Evolutionary conservation across 2,888 invertebrate genomes (phyloP), one percentile per base, ranked within the genome.

Genomic region (Parnassius mnemosyne): DNA sequence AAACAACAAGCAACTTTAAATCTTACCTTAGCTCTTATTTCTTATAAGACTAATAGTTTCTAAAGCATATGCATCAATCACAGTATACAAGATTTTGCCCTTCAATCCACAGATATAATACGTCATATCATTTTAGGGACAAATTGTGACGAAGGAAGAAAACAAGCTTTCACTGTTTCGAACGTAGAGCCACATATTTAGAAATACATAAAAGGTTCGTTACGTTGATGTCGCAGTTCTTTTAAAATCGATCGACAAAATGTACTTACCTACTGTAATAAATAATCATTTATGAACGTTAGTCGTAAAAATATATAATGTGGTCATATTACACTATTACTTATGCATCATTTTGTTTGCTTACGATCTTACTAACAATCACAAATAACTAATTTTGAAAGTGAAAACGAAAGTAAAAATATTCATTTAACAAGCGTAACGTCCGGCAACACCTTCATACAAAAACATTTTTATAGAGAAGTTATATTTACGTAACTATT

Each of bases 401-500:
- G 75, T 76, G 70, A 71, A 78, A 79, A 74, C 79, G 71, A 78
- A 80, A 74, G 79, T 80, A 83, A 85, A 86, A 85, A 86, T 83
- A 83, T 79, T 76, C 77, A 74, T 78, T 77, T 76, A 77, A 78
- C 80, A 81, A 81, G 83, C 81, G 80, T 84, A 84, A 80, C 84
- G 79, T 75, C 77, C 76, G 77, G 75, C 76, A 76, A 75, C 80
- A 74, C 76, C 71, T 76, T 70, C 65, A 61, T 72, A 70, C 71
- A 73, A 75, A 82, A 85, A 86, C 84, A 80, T 87, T 86, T 84
- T 84, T 76, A 69, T 69, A 66, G 64, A 71, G 72, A 76, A 74
- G 77, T 73, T 69, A 76, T 83, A 83, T 86, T 86, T 85, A 87
- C 83, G 77, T 72, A 79, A 79, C 78, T 79, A 81, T 81, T 81